A percentile compares a stretch with the other conserved stretches of the same genome.
phyloP scores from a whole-genome alignment of 2,113 vertebrate genomes.

The Ceuthmochares aereus region DNA sequence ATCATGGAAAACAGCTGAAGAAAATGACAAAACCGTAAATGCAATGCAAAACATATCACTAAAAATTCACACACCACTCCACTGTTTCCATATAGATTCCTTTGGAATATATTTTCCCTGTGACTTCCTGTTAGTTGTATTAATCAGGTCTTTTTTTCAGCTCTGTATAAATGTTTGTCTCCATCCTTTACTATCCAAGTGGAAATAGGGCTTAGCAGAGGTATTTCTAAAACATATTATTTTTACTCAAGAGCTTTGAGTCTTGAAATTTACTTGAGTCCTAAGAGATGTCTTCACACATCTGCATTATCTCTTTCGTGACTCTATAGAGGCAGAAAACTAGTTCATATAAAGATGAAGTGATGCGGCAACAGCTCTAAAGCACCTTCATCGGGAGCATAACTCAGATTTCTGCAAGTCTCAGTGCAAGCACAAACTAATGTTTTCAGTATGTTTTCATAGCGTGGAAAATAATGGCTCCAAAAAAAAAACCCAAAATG shows the following conservation, averaged over 20 bases:
- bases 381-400: not conserved
- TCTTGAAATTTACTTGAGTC: not conserved
- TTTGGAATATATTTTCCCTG: not conserved
- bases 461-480: not conserved
- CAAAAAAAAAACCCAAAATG: not conserved
- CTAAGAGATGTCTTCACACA: not conserved
- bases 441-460: not conserved
- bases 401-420: not conserved
- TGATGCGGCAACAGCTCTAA: not conserved
- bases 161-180: not conserved
- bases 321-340: not conserved
- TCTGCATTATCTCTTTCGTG: not conserved
- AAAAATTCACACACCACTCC: not conserved
- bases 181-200: not conserved
- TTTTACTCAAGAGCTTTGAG: slow-evolving; percentile 7
- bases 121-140: not conserved
- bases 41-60: not conserved
- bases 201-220: not conserved
- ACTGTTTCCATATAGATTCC: not conserved
- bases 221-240: not conserved
- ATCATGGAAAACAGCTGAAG: not conserved
- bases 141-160: not conserved
- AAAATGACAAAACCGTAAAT: not conserved
- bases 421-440: not conserved
- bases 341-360: slow-evolving; percentile 1